Percentiles rank a stretch among this genome's conserved stretches.
Conservation (phyloP, 1,140 invertebrate genomes). For the Hycleus cichorii region DNA sequence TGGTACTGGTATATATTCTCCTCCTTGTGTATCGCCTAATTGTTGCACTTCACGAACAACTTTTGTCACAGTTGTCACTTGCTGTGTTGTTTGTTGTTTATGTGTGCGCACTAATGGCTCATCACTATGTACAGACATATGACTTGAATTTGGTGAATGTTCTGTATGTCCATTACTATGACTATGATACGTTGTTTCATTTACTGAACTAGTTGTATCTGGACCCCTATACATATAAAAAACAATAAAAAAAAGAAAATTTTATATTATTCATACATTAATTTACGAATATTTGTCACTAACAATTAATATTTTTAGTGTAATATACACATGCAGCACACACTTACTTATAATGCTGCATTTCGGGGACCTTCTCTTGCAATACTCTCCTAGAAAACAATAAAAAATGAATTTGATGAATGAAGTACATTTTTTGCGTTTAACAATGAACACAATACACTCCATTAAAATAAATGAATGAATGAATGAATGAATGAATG, state of each 20-base stretch:
- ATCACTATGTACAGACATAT: conserved; percentile 44
- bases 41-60: conserved; percentile 51
- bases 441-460: too few species aligned
- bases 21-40: conserved; percentile 47
- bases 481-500: too few species aligned
- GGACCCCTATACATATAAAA: conserved; percentile 29
- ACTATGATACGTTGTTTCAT: conserved; percentile 37
- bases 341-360: conserved; percentile 62
- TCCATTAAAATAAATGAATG: too few species aligned
- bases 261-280: neutral
- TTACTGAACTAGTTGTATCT: conserved; percentile 34
- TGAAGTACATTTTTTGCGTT: neutral
- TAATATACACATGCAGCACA: conserved; percentile 22
- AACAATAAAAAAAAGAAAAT: neutral
- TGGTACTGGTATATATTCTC: conserved; percentile 44
- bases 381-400: conserved; percentile 53
- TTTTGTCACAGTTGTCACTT: conserved; percentile 51
- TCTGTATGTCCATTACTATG: conserved; percentile 46
- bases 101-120: conserved; percentile 43
- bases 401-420: conserved; percentile 34
- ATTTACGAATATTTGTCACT: neutral
- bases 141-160: conserved; percentile 45
- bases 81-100: conserved; percentile 45
- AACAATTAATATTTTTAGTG: neutral
- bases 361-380: conserved; percentile 55